A percentile compares a stretch with the other conserved stretches of the same genome.
phyloP scores from a whole-genome alignment of 2,888 invertebrate species.

The Andrena minutula region DNA sequence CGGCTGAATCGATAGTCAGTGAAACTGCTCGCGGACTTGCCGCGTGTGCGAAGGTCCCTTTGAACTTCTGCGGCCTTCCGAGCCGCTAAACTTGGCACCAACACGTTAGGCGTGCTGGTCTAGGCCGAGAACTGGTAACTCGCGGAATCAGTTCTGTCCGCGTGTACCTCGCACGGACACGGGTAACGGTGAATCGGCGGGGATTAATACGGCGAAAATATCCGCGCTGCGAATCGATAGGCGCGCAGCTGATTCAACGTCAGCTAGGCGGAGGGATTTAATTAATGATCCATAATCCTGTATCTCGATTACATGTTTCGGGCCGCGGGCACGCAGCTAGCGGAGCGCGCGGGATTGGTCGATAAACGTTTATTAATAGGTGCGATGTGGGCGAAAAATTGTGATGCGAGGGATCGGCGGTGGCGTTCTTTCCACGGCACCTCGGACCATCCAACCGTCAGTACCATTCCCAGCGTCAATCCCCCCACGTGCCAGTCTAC shows the following conservation, averaged over 20 bases:
- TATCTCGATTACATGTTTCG: slow-evolving; percentile 58
- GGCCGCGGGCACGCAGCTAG: slow-evolving; percentile 35
- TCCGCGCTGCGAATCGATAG: slow-evolving; percentile 52
- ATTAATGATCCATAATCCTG: slow-evolving; percentile 62
- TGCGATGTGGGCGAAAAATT: slow-evolving; percentile 15
- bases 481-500: slow-evolving; percentile 33
- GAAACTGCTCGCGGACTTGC: slow-evolving; percentile 47
- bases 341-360: slow-evolving; percentile 46
- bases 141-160: slow-evolving; percentile 6
- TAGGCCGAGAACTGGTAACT: background rate
- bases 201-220: slow-evolving; percentile 45
- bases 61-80: slow-evolving; percentile 43
- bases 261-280: slow-evolving; percentile 50
- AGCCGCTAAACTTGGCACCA: slow-evolving; percentile 21
- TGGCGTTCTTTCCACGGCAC: background rate
- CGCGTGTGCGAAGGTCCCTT: slow-evolving; percentile 43
- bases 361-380: slow-evolving; percentile 52
- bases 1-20: slow-evolving; percentile 48
- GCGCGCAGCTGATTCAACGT: slow-evolving; percentile 56
- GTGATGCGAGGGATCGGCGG: background rate
- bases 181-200: slow-evolving; percentile 47
- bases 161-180: slow-evolving; percentile 30
- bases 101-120: slow-evolving; percentile 24
- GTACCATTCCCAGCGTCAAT: background rate
- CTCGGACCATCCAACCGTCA: slow-evolving; percentile 17